Conservation (phyloP, 2,797 vertebrate species). For the Scyliorhinus canicula region DNA sequence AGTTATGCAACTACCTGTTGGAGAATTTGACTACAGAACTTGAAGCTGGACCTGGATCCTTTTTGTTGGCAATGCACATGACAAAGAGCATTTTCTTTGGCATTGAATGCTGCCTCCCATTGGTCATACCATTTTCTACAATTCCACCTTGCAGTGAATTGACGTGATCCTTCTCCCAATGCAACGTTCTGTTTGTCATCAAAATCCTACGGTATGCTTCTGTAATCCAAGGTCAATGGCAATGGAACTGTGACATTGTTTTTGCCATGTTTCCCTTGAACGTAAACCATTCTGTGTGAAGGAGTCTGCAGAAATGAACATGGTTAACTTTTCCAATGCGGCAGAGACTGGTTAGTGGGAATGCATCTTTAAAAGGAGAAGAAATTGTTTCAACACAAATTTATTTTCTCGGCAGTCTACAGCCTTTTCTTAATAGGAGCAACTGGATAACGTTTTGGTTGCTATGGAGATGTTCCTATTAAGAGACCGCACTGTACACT, state of each 20-base stretch:
- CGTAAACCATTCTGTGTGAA: background rate
- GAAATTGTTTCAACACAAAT: background rate
- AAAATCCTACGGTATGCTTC: background rate
- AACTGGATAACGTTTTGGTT: conserved; percentile 24
- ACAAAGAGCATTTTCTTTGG: too few relatives aligned
- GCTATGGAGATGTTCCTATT: background rate
- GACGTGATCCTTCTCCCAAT: too few relatives aligned
- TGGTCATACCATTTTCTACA: too few relatives aligned
- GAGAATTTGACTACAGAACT: too few relatives aligned
- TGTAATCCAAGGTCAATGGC: background rate
- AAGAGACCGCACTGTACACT: conserved; percentile 6
- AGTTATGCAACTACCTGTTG: too few relatives aligned
- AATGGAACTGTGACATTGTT: background rate
- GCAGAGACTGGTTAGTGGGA: background rate
- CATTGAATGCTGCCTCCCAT: too few relatives aligned
- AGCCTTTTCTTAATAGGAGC: conserved; percentile 8
- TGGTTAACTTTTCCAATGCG: background rate
- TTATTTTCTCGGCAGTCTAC: background rate
- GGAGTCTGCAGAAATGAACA: background rate
- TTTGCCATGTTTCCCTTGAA: background rate
- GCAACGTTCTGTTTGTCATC: background rate
- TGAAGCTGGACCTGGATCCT: too few relatives aligned
- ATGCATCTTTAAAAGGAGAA: background rate
- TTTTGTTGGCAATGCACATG: too few relatives aligned
- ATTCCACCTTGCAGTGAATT: too few relatives aligned